Percentiles rank a stretch among this genome's conserved stretches.
phyloP scores from a whole-genome alignment of 2,888 invertebrate species.

The Aphidoletes aphidimyza region DNA sequence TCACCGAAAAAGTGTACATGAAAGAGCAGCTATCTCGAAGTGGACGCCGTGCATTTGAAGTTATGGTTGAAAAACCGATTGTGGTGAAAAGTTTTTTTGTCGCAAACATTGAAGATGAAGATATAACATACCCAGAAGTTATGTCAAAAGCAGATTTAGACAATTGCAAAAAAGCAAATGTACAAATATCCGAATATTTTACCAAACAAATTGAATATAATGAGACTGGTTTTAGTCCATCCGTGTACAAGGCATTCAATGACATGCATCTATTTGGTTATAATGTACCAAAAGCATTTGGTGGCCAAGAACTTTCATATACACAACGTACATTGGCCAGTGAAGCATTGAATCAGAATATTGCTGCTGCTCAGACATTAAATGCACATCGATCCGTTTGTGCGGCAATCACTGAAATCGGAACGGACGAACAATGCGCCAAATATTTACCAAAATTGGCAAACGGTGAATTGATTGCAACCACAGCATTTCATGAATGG shows the following conservation, averaged over 20 bases:
- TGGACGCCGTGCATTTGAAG: background rate
- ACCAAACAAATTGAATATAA: background rate
- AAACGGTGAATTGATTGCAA: background rate
- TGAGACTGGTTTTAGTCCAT: background rate
- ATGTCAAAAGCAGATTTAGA: background rate
- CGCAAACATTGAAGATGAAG: background rate
- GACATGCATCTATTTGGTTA: background rate
- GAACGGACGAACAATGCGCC: background rate
- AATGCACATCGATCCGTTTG: background rate
- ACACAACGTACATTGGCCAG: background rate
- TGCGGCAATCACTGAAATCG: background rate
- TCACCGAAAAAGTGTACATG: background rate
- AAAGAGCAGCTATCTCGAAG: background rate
- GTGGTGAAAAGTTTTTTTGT: background rate
- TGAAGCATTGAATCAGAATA: conserved; percentile 3
- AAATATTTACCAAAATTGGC: conserved; percentile 34
- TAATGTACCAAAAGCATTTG: background rate
- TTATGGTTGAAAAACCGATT: conserved; percentile 4
- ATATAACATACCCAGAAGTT: background rate
- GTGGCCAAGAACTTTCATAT: background rate
- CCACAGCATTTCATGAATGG: conserved; percentile 11
- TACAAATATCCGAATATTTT: background rate
- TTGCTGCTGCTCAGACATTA: background rate
- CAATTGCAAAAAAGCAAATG: background rate
- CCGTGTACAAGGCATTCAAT: background rate